Base-by-base conservation (phyloP, 2,113 vertebrate species). In the Amphiprion ocellaris region DNA sequence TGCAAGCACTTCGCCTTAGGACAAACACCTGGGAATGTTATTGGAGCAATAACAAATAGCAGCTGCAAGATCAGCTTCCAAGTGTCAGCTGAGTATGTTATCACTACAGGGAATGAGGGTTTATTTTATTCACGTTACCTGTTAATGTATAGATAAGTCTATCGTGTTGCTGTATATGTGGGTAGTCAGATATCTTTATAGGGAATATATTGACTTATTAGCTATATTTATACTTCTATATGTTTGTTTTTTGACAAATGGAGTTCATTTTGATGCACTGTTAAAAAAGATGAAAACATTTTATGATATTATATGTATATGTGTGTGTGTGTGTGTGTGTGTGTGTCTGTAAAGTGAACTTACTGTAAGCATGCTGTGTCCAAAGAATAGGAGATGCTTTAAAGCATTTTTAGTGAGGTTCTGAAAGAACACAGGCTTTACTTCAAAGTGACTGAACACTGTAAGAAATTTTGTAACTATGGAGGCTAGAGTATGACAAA, bases 131-230 rank as follows among this genome's bases (percentile, higher is more conserved):
- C 44, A 76, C 26, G 1, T 81, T 79, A 79, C 55, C 16, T 24
- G 75, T 87, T 83, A 69, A 81, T 84, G 55, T 82, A 49, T 64
- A 52, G 11, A 79, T 17, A 11, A 19, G 49, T 84, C 39, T 75
- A 26, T 41, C 61, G 39, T 87, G 72, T 26, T 46, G 14, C 46
- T 74, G 69, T 75, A 64, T 79, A 28, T 58, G 68, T 86, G 49
- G 75, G 79, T 90, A 74, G 81, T 74, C 79, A 21, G 49, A 79
- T 68, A 63, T 84, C 66, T 90, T 87, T 88, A 59, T 84, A 88
- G 68, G 66, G 72, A 83, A 52, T 73, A 68, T 87, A 85, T 82
- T 87, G 55, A 68, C 55, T 64, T 44, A 37, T 50, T 33, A 41
- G 28, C 8, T 79, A 75, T 88, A 88, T 87, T 87, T 89, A 82